These are phyloP conservation scores for Battus philenor DNA, from an alignment of 1,140 invertebrate genomes.

Conservation along the genomic window DNA sequence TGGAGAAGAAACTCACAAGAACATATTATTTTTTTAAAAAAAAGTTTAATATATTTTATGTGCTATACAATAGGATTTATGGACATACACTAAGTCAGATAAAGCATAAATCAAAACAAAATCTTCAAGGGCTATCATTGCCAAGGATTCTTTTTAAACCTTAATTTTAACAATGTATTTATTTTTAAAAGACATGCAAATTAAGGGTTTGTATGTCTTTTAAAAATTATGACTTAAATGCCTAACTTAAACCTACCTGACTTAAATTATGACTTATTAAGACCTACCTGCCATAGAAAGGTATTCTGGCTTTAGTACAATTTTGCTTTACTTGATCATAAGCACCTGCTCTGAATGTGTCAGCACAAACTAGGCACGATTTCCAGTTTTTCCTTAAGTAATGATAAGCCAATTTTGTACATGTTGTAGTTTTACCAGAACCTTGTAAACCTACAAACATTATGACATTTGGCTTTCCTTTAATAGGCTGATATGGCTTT, in stretches of 20 bases:
- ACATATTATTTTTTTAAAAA: no score
- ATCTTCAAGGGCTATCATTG: no score
- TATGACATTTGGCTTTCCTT: conserved; percentile 96
- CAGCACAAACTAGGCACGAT: conserved; percentile 98
- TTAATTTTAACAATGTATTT: no score
- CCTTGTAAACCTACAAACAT: conserved; percentile 99
- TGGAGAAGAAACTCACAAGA: no score
- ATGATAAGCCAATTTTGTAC: conserved; percentile 99
- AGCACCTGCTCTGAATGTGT: conserved; percentile 99
- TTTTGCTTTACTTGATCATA: conserved; percentile 99
- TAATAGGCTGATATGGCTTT: conserved; percentile 96
- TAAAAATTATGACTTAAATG: conserved; percentile 24
- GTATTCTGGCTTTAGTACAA: conserved; percentile 99
- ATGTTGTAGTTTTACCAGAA: conserved; percentile 99
- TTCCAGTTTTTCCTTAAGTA: conserved; percentile 99
- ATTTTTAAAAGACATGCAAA: no score
- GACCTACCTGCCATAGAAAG: conserved; percentile 99
- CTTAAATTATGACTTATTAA: conserved; percentile 25
- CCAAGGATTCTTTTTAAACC: no score
- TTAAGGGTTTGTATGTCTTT: neutral
- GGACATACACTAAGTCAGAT: no score
- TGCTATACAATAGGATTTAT: no score
- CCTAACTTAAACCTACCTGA: no score
- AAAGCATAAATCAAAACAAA: no score
- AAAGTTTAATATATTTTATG: no score